A percentile compares a stretch with the other conserved stretches of the same genome.
phyloP scores from a whole-genome alignment of 2,797 vertebrate genomes.

The Oreochromis mossambicus region DNA sequence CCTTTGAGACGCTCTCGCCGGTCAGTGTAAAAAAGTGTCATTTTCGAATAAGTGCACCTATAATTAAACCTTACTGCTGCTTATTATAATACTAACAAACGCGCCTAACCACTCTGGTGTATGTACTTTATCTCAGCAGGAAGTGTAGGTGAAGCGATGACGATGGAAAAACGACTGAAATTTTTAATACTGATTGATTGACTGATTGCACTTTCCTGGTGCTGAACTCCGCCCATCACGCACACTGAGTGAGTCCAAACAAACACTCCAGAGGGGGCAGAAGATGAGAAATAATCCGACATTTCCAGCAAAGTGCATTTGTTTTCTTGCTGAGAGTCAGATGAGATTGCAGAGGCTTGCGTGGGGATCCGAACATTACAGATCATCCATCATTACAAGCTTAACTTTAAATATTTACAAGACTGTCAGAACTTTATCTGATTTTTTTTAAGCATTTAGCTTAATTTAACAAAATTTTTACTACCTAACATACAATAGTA shows the following conservation, averaged over 20 bases:
- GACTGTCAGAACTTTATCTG: not conserved
- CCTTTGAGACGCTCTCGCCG: conserved; percentile 5
- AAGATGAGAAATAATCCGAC: not conserved
- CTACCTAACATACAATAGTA: not conserved
- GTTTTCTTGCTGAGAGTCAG: not conserved
- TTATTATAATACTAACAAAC: conserved; percentile 41
- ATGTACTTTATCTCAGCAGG: not conserved
- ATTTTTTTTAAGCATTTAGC: not conserved
- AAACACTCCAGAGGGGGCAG: not conserved
- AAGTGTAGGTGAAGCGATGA: not conserved
- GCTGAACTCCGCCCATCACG: not conserved
- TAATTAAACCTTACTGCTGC: conserved; percentile 42
- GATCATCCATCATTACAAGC: not conserved
- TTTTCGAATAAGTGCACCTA: conserved; percentile 19
- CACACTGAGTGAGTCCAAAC: not conserved
- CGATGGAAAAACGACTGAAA: not conserved
- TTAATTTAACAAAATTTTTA: not conserved
- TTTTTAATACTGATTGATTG: not conserved
- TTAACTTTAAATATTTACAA: not conserved
- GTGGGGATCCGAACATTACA: not conserved
- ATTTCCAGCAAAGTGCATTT: not conserved
- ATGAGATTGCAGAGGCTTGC: not conserved
- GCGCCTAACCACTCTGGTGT: conserved; percentile 3
- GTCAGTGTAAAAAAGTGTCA: conserved; percentile 29
- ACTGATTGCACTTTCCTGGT: not conserved